These are phyloP conservation scores for Dexiosoma caninum DNA, from an alignment of 2,888 invertebrate genomes.

Conservation along the genomic window DNA sequence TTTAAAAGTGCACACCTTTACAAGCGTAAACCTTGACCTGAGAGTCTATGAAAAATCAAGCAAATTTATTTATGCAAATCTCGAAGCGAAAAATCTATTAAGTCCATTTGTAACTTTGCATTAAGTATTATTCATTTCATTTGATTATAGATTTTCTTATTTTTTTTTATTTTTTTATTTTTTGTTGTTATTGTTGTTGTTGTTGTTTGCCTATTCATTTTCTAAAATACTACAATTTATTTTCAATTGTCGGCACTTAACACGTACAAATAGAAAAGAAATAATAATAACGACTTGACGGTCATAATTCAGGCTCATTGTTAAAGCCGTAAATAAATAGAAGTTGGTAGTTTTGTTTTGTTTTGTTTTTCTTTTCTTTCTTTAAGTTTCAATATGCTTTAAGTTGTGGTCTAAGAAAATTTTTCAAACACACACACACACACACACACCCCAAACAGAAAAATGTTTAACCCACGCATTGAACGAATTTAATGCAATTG, in stretches of 20 bases:
- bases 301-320: constrained; percentile 48
- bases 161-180: constrained; percentile 22
- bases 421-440: background rate
- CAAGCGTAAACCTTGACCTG: constrained; percentile 51
- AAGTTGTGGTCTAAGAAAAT: constrained; percentile 19
- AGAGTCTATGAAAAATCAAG: constrained; percentile 20
- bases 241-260: constrained; percentile 57
- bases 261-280: constrained; percentile 40
- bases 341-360: constrained; percentile 21
- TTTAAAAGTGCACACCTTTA: constrained; percentile 2
- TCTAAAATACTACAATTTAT: constrained; percentile 40
- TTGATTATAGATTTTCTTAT: too few relatives aligned
- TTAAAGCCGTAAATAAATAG: constrained; percentile 49
- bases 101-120: constrained; percentile 36
- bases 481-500: constrained; percentile 47
- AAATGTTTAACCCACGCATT: constrained; percentile 56
- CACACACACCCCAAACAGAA: background rate
- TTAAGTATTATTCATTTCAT: constrained; percentile 22
- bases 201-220: constrained; percentile 23
- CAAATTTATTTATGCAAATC: constrained; percentile 39
- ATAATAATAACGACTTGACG: constrained; percentile 48
- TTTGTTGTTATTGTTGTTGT: too few relatives aligned
- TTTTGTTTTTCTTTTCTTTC: background rate
- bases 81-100: constrained; percentile 3
- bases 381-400: background rate